Conservation (phyloP, 37 sponge, comb jelly and placozoan genomes). For the Oopsacas minuta region DNA sequence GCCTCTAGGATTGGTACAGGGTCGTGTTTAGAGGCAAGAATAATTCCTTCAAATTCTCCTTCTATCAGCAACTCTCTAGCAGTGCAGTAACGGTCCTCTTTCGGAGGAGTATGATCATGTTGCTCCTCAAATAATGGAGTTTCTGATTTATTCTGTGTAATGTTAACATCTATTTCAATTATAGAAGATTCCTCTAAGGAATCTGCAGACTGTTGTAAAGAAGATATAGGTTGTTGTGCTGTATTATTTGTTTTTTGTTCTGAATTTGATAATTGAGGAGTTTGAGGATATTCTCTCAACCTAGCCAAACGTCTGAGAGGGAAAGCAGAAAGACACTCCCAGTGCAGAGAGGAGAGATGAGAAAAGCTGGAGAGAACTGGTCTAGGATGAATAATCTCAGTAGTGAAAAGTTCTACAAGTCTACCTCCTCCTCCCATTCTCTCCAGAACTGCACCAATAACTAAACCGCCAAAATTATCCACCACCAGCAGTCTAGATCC, state of each 20-base stretch:
- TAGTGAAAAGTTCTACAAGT: neutral
- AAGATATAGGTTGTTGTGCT: no score
- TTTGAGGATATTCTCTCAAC: neutral
- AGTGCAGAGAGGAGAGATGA: neutral
- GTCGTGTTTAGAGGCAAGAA: neutral
- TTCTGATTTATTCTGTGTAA: neutral
- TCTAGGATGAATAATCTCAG: neutral
- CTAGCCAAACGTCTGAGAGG: neutral
- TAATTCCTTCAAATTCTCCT: neutral
- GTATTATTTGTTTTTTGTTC: no score
- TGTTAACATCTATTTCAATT: no score
- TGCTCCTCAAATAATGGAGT: neutral
- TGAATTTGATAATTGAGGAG: no score
- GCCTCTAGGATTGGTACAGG: neutral
- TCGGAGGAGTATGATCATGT: no score
- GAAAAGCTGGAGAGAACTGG: neutral
- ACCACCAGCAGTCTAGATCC: conserved; percentile 47
- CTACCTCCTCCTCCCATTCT: conserved; percentile 56
- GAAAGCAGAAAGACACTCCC: neutral
- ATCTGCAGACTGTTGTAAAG: no score
- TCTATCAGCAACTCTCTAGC: neutral
- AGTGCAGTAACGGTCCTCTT: neutral
- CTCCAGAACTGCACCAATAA: conserved; percentile 52
- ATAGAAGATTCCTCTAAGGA: no score
- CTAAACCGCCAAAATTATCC: conserved; percentile 61